Evolutionary conservation across 2,888 invertebrate species (phyloP).

Genomic region (Andrena haemorrhoa): DNA sequence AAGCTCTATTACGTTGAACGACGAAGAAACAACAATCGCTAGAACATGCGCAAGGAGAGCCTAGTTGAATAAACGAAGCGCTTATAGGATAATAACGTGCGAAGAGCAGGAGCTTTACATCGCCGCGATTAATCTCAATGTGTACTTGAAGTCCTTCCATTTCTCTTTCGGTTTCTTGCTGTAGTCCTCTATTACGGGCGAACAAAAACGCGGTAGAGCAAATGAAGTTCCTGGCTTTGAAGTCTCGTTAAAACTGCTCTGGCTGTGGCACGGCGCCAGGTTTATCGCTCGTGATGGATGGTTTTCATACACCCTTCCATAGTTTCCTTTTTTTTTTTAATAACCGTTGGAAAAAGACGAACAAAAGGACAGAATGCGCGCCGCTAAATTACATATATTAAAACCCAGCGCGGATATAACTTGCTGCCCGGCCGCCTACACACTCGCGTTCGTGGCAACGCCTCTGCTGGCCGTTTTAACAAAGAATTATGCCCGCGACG

Average conservation of each 20-base stretch:
- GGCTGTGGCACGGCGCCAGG: conserved; percentile 63
- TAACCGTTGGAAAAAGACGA: conserved; percentile 38
- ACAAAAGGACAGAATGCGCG: conserved; percentile 37
- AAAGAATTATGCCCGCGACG: conserved; percentile 50
- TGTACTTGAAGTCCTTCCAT: conserved; percentile 14
- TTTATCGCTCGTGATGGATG: conserved; percentile 69
- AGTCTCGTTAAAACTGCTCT: conserved; percentile 67
- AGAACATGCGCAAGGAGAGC: too few species aligned
- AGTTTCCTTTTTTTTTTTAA: conserved; percentile 44
- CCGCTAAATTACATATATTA: conserved; percentile 66
- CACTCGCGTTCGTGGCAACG: conserved; percentile 16
- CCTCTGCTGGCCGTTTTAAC: conserved; percentile 44
- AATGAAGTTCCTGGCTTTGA: conserved; percentile 71
- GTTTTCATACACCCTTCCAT: conserved; percentile 64
- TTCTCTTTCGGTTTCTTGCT: conserved; percentile 49
- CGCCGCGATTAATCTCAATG: conserved; percentile 50
- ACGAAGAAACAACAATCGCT: too few species aligned
- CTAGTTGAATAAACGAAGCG: neutral
- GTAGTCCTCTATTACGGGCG: conserved; percentile 39
- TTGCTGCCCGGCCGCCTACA: conserved; percentile 17
- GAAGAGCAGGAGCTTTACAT: neutral
- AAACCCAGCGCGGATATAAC: conserved; percentile 55
- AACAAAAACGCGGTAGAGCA: conserved; percentile 54
- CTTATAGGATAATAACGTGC: neutral
- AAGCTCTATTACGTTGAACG: too few species aligned